Conservation (phyloP, 1,140 invertebrate species). For the Teleogryllus occipitalis region DNA sequence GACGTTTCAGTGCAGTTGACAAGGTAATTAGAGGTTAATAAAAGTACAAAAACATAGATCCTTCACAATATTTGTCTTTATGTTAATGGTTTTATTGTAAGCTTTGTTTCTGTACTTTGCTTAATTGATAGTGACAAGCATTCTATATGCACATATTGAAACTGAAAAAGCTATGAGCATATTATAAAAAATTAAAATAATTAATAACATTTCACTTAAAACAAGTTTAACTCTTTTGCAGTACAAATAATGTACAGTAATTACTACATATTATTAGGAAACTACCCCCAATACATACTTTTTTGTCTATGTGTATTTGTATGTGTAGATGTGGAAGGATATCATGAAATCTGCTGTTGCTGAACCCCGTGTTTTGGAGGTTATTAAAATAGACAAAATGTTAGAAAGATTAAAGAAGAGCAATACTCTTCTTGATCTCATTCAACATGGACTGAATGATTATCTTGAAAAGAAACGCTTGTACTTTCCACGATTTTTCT, state of each 20-base stretch:
- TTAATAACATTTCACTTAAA: no score
- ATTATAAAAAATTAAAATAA: no score
- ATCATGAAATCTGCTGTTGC: constrained; percentile 77
- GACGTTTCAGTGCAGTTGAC: constrained; percentile 84
- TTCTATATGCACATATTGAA: no score
- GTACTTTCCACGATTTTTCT: constrained; percentile 94
- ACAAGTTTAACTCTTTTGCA: no score
- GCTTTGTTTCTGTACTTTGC: no score
- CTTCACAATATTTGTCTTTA: no score
- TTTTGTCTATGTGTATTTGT: not conserved
- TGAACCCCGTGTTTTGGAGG: constrained; percentile 74
- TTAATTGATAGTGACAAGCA: no score
- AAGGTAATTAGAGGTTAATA: constrained; percentile 44
- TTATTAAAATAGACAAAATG: constrained; percentile 89
- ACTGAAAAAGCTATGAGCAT: no score
- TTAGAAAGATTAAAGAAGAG: constrained; percentile 83
- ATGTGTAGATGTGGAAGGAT: constrained; percentile 72
- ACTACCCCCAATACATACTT: not conserved
- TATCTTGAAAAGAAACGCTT: constrained; percentile 94
- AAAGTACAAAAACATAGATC: no score
- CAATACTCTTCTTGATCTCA: constrained; percentile 75
- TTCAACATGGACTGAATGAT: constrained; percentile 86
- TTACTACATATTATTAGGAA: not conserved
- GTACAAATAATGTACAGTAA: no score
- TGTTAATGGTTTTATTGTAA: no score